Evolutionary conservation across 2,888 invertebrate species (phyloP), one percentile per base, ranked within the genome.

Genomic region (Gortyna flavago): DNA sequence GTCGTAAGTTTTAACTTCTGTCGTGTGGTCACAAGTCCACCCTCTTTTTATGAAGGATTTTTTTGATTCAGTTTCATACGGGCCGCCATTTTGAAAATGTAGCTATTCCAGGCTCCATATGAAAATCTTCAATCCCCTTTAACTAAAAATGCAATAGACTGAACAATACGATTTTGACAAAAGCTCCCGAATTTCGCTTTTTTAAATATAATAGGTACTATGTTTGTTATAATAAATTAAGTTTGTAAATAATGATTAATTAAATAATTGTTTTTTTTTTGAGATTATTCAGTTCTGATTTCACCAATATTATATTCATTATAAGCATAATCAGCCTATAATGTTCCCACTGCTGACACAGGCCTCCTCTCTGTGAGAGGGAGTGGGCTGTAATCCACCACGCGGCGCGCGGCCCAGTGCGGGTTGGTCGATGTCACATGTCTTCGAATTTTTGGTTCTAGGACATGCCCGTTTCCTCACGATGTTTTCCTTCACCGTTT

Each of bases 121-220:
- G 2, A 48, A 48, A 48, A 48, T 51, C 21, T 51, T 21, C 51
- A 51, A 51, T 51, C 51, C 51, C 51, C 51, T 8, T 51, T 0
- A 32, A 16, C 59, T 13, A 67, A 38, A 44, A 81, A 78, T 75
- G 78, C 64, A 84, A 81, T 78, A 72, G 64, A 70, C 29, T 70
- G 25, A 59, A 38, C 0, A 5, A 9, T 9, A 13, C 13, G 16
- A 29, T 61, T 66, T 77, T 29, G 2, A 38, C 18, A 67, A 38
- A 75, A 71, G 74, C 84, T 81, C 81, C 81, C 13, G 8, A 57
- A 68, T 68, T 69, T 72, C 38, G 75, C 75, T 79, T 83, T 80
- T 18, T 54, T 76, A 35, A 64, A n/a, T 74, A 68, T 29, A 65
- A 48, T 77, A 75, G 61, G 8, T 69, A 69, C n/a, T 72, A 65